Conservation (phyloP, 2,888 invertebrate genomes). For the Dasypolia templi region DNA sequence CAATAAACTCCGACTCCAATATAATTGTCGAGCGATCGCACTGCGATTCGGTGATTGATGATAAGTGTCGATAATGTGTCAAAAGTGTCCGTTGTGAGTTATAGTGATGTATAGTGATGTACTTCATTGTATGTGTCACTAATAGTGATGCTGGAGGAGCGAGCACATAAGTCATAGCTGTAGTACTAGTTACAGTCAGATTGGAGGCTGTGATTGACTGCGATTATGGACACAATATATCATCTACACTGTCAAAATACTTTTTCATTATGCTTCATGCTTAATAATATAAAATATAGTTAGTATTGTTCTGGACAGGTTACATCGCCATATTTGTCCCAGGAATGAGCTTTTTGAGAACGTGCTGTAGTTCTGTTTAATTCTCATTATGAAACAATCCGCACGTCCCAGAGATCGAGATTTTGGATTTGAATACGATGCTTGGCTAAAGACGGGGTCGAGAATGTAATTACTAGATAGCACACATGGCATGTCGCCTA, state of each 20-base stretch:
- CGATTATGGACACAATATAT: constrained; percentile 17
- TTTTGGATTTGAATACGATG: neutral
- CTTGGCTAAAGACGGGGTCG: neutral
- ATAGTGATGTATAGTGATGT: constrained; percentile 37
- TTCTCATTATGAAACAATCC: neutral
- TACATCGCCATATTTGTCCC: neutral
- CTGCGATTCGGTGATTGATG: constrained; percentile 52
- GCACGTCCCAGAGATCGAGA: neutral
- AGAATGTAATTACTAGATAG: neutral
- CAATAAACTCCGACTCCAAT: constrained; percentile 16
- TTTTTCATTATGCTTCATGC: neutral
- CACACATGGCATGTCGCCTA: neutral
- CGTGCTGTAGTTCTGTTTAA: neutral
- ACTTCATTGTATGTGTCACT: constrained; percentile 29
- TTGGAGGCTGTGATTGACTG: constrained; percentile 8
- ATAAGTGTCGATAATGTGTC: constrained; percentile 46
- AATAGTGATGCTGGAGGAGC: constrained; percentile 6
- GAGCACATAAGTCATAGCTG: constrained; percentile 12
- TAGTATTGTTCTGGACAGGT: neutral
- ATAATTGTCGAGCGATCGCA: constrained; percentile 30
- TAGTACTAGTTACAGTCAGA: constrained; percentile 4
- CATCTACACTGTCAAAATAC: neutral
- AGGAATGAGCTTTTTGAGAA: neutral
- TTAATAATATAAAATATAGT: neutral
- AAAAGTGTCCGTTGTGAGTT: constrained; percentile 31